phyloP scores from a whole-genome alignment of 2,113 vertebrate genomes.

The Ariopsis seemanni region DNA sequence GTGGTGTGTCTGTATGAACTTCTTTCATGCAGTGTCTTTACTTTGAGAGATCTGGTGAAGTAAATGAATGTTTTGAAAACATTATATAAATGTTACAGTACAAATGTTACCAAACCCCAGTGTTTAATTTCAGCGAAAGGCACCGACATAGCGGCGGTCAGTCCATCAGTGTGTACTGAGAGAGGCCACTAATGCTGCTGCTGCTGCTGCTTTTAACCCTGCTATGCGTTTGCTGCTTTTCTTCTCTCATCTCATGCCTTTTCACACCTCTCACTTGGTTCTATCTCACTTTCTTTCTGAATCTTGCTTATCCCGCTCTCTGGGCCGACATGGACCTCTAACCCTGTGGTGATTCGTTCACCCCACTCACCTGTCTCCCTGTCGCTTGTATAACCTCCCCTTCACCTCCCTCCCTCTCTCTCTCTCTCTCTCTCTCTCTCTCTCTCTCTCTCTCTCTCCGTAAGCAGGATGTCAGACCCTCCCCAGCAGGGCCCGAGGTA shows the following conservation, averaged over 20 bases:
- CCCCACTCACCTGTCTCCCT: conserved; percentile 35
- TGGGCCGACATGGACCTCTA: conserved; percentile 23
- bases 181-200: conserved; percentile 14
- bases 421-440: conserved; percentile 32
- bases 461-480: conserved; percentile 63
- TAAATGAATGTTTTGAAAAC: not conserved
- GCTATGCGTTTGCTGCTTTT: conserved; percentile 36
- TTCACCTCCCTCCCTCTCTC: conserved; percentile 12
- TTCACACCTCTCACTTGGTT: conserved; percentile 30
- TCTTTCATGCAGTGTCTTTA: not conserved
- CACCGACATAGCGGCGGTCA: not conserved
- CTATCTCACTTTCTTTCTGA: conserved; percentile 15
- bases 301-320: conserved; percentile 18
- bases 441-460: conserved; percentile 19
- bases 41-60: not conserved
- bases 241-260: conserved; percentile 34
- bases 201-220: conserved; percentile 38
- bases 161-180: not conserved
- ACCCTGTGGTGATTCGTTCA: conserved; percentile 27
- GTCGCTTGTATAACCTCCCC: conserved; percentile 29
- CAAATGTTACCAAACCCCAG: not conserved
- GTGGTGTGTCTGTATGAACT: not conserved
- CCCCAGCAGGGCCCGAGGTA: conserved; percentile 58
- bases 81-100: not conserved
- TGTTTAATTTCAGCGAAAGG: not conserved